Evolutionary conservation across 2,888 invertebrate genomes (phyloP), one percentile per base, ranked within the genome.

Genomic region (Chloroclystis v-ata): DNA sequence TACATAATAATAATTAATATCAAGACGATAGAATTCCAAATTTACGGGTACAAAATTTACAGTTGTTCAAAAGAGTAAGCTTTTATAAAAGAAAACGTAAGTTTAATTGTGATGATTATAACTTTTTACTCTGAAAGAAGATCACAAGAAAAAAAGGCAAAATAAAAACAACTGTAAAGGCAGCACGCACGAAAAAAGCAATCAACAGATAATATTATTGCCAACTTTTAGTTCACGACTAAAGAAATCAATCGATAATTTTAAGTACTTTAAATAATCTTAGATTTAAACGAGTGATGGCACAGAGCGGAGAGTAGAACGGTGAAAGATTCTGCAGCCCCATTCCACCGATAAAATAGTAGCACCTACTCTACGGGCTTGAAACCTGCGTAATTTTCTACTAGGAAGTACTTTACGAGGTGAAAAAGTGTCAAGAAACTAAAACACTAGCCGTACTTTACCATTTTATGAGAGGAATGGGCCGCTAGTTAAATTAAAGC

Each of bases 301-400:
- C 50, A 50, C 50, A 46, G 50, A 50, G 29, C 43, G 50, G 60
- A 66, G 63, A 61, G 60, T 56, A 59, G 42, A 57, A 58, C 47
- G 49, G 51, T 51, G 52, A 50, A 60, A 50, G 48, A 12, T 14
- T 14, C 32, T 20, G 32, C 32, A 33, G 9, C 10, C 13, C 14
- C 9, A 14, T 16, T 2, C 16, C 32, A 33, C 6, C n/a, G 9
- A 13, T 30, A 30, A 30, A 30, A 30, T 9, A 8, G 8, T 9
- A 9, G 1, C 9, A 13, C 13, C 13, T 13, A n/a, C n/a, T n/a
- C n/a, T n/a, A n/a, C n/a, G n/a, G n/a, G n/a, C n/a, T n/a, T n/a
- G n/a, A n/a, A n/a, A n/a, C n/a, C n/a, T n/a, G n/a, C n/a, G n/a
- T n/a, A n/a, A n/a, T n/a, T n/a, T n/a, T n/a, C n/a, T n/a, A n/a